phyloP scores from a whole-genome alignment of 2,797 vertebrate species.

The Neosalanx taihuensis region DNA sequence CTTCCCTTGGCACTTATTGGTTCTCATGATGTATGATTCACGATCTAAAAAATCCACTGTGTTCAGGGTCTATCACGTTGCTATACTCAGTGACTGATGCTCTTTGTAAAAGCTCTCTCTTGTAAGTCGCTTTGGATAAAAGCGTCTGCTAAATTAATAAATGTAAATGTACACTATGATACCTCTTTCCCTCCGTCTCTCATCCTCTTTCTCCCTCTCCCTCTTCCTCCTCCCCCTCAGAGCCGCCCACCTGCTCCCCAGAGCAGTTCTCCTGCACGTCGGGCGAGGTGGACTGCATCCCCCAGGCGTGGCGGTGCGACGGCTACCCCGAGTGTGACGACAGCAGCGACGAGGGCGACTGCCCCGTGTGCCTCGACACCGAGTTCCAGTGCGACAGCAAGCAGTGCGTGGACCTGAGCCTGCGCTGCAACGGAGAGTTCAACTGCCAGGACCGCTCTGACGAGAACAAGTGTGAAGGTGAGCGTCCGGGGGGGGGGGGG shows the following conservation, averaged over 20 bases:
- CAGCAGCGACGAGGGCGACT: constrained; percentile 90
- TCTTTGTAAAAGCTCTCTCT: too few relatives aligned
- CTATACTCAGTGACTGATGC: too few relatives aligned
- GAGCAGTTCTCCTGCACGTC: constrained; percentile 94
- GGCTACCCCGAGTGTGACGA: constrained; percentile 92
- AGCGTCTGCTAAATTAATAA: too few relatives aligned
- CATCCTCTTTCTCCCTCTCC: not conserved
- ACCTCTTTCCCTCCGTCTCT: not conserved
- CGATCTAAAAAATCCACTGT: too few relatives aligned
- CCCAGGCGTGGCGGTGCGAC: constrained; percentile 92
- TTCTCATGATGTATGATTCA: too few relatives aligned
- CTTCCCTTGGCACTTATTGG: too few relatives aligned
- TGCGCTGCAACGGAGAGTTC: constrained; percentile 88
- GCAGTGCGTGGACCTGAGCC: constrained; percentile 84
- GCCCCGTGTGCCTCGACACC: constrained; percentile 85
- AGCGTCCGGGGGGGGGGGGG: not conserved
- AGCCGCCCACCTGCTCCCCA: constrained; percentile 95
- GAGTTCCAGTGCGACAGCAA: constrained; percentile 96
- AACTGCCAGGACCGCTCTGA: constrained; percentile 96
- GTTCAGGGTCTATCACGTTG: too few relatives aligned
- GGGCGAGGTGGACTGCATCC: constrained; percentile 97
- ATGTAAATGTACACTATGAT: too few relatives aligned
- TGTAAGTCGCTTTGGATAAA: too few relatives aligned
- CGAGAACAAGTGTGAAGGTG: constrained; percentile 93
- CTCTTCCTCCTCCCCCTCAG: constrained; percentile 62